Percentiles rank a stretch among this genome's conserved stretches.
Conservation (phyloP, 2,113 vertebrate species). For the Odocoileus hemionus region DNA sequence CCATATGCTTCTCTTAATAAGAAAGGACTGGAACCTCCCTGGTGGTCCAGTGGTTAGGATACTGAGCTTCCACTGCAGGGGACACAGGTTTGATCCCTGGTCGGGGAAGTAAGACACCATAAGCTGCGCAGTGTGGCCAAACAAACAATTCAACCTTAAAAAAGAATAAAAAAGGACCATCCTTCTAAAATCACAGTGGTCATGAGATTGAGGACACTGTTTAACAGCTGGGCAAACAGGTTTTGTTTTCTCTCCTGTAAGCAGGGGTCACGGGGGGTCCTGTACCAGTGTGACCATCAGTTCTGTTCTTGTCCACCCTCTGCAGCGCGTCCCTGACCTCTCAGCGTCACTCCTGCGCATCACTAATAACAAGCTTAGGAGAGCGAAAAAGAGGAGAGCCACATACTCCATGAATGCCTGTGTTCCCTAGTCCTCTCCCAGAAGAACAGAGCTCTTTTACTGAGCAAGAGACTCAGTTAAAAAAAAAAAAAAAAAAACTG, state of each 20-base stretch:
- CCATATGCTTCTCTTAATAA: neutral
- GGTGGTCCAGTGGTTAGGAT: neutral
- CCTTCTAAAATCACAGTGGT: neutral
- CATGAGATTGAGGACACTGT: neutral
- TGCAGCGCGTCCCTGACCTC: neutral
- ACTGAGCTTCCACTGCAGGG: neutral
- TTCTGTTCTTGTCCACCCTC: neutral
- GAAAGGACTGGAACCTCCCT: neutral
- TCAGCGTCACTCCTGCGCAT: rapidly evolving
- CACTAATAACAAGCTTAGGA: neutral
- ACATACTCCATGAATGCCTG: rapidly evolving
- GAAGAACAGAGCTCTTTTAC: neutral
- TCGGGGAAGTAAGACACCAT: neutral
- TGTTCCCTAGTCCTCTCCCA: neutral
- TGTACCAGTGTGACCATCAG: rapidly evolving
- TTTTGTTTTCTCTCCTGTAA: neutral
- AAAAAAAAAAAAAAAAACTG: neutral
- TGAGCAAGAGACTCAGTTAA: neutral
- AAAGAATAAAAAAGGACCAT: too few species aligned
- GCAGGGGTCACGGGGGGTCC: neutral
- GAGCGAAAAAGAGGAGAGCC: neutral
- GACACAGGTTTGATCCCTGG: neutral
- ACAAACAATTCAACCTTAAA: neutral
- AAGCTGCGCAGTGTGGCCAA: neutral
- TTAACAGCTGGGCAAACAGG: neutral